A percentile compares a stretch with the other conserved stretches of the same genome.
phyloP scores from a whole-genome alignment of 2,113 vertebrate species.

The Onychorhynchus coronatus region DNA sequence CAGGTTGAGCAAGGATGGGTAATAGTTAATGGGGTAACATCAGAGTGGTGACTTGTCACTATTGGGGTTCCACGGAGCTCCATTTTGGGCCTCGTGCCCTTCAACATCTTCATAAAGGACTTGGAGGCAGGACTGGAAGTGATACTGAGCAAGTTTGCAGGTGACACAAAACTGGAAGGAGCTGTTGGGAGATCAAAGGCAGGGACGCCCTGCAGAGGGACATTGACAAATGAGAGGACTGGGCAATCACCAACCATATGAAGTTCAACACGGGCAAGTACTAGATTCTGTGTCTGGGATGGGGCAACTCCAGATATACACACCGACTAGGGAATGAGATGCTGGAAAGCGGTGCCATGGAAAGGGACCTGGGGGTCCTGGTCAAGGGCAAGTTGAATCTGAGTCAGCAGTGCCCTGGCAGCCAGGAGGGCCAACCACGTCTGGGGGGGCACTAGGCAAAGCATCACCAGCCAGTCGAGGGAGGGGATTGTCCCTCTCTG shows the following conservation, averaged over 20 bases:
- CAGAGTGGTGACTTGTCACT: neutral
- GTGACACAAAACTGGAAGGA: neutral
- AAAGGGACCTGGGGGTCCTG: neutral
- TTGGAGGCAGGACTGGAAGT: neutral
- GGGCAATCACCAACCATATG: neutral
- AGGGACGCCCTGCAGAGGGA: neutral
- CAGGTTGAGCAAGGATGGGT: neutral
- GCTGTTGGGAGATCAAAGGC: neutral
- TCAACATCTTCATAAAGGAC: neutral
- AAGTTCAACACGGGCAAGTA: neutral
- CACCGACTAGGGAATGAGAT: neutral
- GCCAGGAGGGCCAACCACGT: neutral
- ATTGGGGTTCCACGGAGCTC: neutral
- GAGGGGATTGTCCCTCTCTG: neutral
- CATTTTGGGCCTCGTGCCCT: neutral
- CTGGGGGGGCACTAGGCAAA: neutral
- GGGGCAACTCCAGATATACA: neutral
- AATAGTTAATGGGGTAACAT: neutral
- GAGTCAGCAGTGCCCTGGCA: neutral
- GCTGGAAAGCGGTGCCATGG: neutral
- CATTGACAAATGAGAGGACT: neutral
- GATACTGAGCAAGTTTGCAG: neutral
- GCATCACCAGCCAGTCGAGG: accelerated
- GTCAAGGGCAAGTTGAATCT: neutral
- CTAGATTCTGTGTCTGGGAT: neutral